phyloP scores from a whole-genome alignment of 1,140 invertebrate genomes.

The Drosophila fuyamai region DNA sequence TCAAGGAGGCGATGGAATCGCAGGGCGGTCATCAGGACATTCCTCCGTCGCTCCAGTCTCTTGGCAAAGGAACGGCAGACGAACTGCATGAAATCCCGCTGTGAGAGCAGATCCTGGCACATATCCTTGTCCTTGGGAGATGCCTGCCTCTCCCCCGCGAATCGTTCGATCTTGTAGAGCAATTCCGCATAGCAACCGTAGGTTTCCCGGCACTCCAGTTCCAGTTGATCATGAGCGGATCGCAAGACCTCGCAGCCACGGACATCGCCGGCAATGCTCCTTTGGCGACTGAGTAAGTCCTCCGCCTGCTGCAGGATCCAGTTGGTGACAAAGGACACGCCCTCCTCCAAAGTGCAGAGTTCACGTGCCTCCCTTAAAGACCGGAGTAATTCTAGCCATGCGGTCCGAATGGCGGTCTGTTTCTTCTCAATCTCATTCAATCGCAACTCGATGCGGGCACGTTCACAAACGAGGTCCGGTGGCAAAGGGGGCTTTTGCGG shows the following conservation, averaged over 20 bases:
- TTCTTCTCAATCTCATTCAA: constrained; percentile 87
- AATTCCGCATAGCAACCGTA: constrained; percentile 91
- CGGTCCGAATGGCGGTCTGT: constrained; percentile 87
- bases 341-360: constrained; percentile 87
- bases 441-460: constrained; percentile 86
- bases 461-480: constrained; percentile 88
- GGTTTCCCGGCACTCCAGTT: constrained; percentile 91
- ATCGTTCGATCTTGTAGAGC: constrained; percentile 88
- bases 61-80: constrained; percentile 91
- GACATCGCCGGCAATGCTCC: constrained; percentile 90
- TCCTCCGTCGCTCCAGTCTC: constrained; percentile 90
- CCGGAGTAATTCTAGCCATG: constrained; percentile 87
- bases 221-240: constrained; percentile 90
- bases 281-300: constrained; percentile 88
- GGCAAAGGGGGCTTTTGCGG: constrained; percentile 78
- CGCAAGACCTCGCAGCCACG: constrained; percentile 89
- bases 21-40: constrained; percentile 91
- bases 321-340: constrained; percentile 89
- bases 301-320: constrained; percentile 92
- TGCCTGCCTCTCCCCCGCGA: constrained; percentile 85
- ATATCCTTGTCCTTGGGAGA: constrained; percentile 64
- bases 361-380: constrained; percentile 87
- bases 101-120: constrained; percentile 87
- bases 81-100: constrained; percentile 92
- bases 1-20: constrained; percentile 91